Evolutionary conservation across 2,888 invertebrate species (phyloP), one percentile per base, ranked within the genome.

Genomic region (Tiphia femorata): DNA sequence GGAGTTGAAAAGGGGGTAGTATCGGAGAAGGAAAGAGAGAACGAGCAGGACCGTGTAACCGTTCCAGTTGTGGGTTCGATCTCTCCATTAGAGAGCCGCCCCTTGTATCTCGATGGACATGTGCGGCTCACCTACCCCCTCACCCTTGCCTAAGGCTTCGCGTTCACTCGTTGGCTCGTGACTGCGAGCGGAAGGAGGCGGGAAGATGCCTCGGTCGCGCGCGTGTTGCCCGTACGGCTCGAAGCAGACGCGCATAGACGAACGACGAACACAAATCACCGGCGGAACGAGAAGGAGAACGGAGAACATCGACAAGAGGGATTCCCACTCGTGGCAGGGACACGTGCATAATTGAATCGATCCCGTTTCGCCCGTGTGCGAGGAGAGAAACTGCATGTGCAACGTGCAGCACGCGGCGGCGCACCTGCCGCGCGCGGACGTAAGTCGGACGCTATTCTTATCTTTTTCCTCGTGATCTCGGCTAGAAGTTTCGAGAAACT

Each of bases 41-140:
- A 33, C 17, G 20, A n/a, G 10, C 7, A 37, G 19, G 47, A 40
- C 27, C 29, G 43, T 56, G 64, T 61, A 72, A 72, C 70, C 61
- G 64, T 71, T 71, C 70, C 71, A 71, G 71, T 72, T 70, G 69
- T 67, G 57, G 64, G 53, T 64, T 70, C 61, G 70, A 76, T 73
- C 76, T 76, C 74, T 76, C 72, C 73, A 73, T 76, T 74, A 73
- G 65, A 61, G 48, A 41, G 21, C 48, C 53, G 33, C n/a, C n/a
- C n/a, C n/a, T n/a, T n/a, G n/a, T n/a, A n/a, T n/a, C n/a, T n/a
- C n/a, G n/a, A n/a, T n/a, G n/a, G n/a, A n/a, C n/a, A n/a, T n/a
- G n/a, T 44, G 48, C 60, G 30, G 14, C 12, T 21, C 44, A 6
- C 25, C 8, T 1, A 14, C 37, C 44, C 17, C 14, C 33, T 12